A percentile compares a stretch with the other conserved stretches of the same genome.
Conservation (phyloP, 2,113 vertebrate genomes). For the Scopus umbretta region DNA sequence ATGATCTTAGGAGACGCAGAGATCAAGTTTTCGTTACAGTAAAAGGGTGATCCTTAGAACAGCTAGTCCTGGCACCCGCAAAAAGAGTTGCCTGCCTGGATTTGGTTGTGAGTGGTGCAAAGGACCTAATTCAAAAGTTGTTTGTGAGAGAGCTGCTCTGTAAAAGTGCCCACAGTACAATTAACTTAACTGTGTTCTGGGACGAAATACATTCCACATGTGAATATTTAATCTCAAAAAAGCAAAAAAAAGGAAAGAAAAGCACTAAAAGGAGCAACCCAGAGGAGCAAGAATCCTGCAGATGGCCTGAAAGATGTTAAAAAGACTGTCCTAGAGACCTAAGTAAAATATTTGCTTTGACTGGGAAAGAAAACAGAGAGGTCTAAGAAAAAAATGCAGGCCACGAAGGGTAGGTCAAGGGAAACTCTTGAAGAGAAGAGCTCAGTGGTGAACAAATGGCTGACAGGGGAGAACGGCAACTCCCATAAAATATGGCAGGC, state of each 20-base stretch:
- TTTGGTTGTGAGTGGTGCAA: not conserved
- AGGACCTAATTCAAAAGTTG: not conserved
- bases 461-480: not conserved
- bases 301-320: not conserved
- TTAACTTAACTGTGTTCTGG: not conserved
- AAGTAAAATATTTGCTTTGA: not conserved
- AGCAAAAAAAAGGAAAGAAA: not conserved
- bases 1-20: not conserved
- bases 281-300: not conserved
- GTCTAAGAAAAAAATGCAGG: slow-evolving; percentile 1
- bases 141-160: not conserved
- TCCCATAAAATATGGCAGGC: not conserved
- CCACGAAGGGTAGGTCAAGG: not conserved
- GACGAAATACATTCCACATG: rapidly evolving
- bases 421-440: not conserved
- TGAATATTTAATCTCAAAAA: not conserved
- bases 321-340: not conserved
- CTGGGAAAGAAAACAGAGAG: slow-evolving; percentile 3
- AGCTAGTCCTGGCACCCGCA: not conserved
- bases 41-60: not conserved
- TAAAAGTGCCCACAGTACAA: not conserved
- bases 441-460: not conserved
- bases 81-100: not conserved
- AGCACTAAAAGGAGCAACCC: not conserved
- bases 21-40: not conserved